Evolutionary conservation across 2,888 invertebrate species (phyloP).

Genomic region (Luperina testacea): DNA sequence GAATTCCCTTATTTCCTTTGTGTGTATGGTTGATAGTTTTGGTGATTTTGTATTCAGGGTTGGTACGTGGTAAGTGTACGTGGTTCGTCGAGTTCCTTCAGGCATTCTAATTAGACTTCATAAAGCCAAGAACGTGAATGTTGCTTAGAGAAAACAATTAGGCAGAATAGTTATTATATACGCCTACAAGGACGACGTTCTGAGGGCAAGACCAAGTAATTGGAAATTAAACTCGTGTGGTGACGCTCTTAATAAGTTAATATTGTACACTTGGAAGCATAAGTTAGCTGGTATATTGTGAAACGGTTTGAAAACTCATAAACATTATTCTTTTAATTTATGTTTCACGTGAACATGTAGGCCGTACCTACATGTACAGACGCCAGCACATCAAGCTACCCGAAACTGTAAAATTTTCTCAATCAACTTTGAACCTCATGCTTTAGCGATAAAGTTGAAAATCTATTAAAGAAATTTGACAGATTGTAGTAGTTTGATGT

Average conservation of each 20-base stretch:
- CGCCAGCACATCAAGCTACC: too few species aligned
- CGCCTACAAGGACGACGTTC: conserved; percentile 3
- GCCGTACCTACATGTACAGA: too few species aligned
- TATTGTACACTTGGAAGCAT: not conserved
- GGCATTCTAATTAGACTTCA: conserved; percentile 17
- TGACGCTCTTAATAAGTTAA: conserved; percentile 3
- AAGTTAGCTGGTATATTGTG: not conserved
- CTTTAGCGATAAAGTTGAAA: too few species aligned
- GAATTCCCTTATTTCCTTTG: conserved; percentile 36
- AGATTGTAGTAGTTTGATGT: too few species aligned
- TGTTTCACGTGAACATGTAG: not conserved
- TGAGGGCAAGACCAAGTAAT: conserved; percentile 11
- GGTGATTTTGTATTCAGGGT: conserved; percentile 32
- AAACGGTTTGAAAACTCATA: not conserved
- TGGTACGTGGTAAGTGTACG: conserved; percentile 14
- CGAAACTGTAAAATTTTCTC: too few species aligned
- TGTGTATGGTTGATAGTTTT: conserved; percentile 49
- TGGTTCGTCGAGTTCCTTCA: not conserved
- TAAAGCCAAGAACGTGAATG: conserved; percentile 8
- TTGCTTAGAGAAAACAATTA: conserved; percentile 13
- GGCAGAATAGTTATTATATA: not conserved
- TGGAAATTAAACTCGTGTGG: conserved; percentile 1
- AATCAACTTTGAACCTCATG: too few species aligned
- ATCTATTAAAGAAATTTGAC: too few species aligned
- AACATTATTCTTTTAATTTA: not conserved